phyloP scores from a whole-genome alignment of 2,113 vertebrate genomes.

The Melanocharis versteri region DNA sequence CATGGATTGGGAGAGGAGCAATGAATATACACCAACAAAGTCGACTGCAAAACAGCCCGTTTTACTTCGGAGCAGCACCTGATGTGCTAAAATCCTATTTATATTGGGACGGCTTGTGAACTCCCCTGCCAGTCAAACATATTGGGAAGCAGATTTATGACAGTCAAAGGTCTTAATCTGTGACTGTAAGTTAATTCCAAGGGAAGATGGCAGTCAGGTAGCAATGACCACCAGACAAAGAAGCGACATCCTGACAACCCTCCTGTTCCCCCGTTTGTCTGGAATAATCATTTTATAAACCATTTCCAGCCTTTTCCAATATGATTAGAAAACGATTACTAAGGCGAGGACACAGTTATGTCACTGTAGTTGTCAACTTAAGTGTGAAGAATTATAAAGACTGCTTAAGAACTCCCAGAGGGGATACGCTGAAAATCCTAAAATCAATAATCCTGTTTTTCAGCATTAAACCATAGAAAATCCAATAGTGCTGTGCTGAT shows the following conservation, averaged over 20 bases:
- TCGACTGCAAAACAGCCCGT: constrained; percentile 61
- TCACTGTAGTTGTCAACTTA: constrained; percentile 73
- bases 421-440: constrained; percentile 74
- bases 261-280: background rate
- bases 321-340: constrained; percentile 73
- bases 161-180: constrained; percentile 87
- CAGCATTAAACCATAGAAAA: constrained; percentile 74
- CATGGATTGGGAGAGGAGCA: constrained; percentile 55
- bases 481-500: constrained; percentile 64
- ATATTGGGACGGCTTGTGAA: constrained; percentile 70
- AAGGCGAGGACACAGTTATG: constrained; percentile 55
- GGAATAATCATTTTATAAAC: constrained; percentile 65
- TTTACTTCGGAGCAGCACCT: constrained; percentile 67
- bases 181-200: constrained; percentile 83
- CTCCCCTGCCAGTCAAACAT: constrained; percentile 74
- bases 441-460: constrained; percentile 84
- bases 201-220: constrained; percentile 77
- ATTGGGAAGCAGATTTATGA: constrained; percentile 89
- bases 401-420: constrained; percentile 71
- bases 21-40: constrained; percentile 73
- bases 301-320: constrained; percentile 61
- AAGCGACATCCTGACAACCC: background rate
- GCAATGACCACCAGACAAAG: constrained; percentile 73
- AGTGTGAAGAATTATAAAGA: constrained; percentile 72
- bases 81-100: constrained; percentile 73